phyloP scores from a whole-genome alignment of 92 coral and sea anemone species.

The Zoanthus gigantus region DNA sequence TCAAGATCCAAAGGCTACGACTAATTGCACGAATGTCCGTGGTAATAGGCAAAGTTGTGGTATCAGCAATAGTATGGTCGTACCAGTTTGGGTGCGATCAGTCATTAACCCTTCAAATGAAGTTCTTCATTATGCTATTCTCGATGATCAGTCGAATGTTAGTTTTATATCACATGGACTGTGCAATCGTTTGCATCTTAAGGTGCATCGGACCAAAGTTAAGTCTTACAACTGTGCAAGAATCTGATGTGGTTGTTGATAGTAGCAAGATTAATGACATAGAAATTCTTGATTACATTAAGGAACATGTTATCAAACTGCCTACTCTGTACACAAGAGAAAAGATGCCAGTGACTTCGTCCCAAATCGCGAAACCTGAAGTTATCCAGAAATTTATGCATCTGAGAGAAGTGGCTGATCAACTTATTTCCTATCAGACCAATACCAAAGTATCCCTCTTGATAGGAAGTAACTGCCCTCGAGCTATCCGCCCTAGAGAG shows the following conservation, averaged over 20 bases:
- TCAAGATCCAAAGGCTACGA: neutral
- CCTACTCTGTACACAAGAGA: constrained; percentile 14
- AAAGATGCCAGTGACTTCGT: neutral
- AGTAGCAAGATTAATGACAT: neutral
- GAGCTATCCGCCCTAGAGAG: neutral
- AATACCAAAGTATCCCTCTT: too few relatives aligned
- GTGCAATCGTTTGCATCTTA: neutral
- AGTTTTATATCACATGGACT: neutral
- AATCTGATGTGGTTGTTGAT: constrained; percentile 8
- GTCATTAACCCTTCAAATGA: neutral
- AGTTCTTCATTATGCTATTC: neutral
- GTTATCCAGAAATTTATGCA: constrained; percentile 8
- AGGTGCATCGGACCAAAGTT: neutral
- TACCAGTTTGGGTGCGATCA: neutral
- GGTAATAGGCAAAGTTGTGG: neutral
- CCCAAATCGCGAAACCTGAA: neutral
- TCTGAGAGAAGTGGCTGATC: constrained; percentile 5
- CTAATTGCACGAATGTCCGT: neutral
- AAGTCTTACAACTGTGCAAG: constrained; percentile 11
- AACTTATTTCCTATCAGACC: neutral
- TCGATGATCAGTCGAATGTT: too few relatives aligned
- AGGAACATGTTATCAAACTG: constrained; percentile 21
- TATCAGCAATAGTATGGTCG: neutral
- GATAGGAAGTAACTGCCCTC: too few relatives aligned
- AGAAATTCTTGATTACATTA: constrained; percentile 2